Percentiles rank a stretch among this genome's conserved stretches.
These are phyloP conservation scores for Notiomystis cincta DNA, from an alignment of 2,113 vertebrate species.

Conservation along the genomic window DNA sequence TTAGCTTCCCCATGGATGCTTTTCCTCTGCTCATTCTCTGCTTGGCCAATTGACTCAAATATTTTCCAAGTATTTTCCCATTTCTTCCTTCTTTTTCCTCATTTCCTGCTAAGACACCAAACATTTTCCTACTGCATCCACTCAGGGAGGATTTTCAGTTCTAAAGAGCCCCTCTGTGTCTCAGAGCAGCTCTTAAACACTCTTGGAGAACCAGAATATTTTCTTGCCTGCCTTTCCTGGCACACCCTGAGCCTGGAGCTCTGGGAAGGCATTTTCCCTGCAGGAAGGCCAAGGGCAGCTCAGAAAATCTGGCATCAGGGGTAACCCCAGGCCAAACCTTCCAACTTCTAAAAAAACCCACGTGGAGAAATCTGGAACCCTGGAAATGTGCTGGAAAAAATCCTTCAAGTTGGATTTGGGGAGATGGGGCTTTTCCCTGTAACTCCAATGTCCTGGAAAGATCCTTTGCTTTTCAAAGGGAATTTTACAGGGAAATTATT, in stretches of 20 bases:
- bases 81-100: not conserved
- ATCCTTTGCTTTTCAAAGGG: not conserved
- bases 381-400: not conserved
- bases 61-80: not conserved
- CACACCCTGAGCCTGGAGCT: not conserved
- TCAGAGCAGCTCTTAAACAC: not conserved
- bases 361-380: not conserved
- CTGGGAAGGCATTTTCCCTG: not conserved
- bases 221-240: not conserved
- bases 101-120: not conserved
- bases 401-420: not conserved
- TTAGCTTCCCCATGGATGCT: not conserved
- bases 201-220: not conserved
- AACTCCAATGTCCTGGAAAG: not conserved
- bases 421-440: not conserved
- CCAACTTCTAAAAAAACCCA: not conserved
- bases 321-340: not conserved
- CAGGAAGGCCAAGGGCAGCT: not conserved
- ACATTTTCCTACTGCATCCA: not conserved
- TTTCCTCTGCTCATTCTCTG: not conserved
- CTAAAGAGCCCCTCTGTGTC: not conserved
- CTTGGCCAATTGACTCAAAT: not conserved
- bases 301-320: not conserved
- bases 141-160: not conserved
- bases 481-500: not conserved